phyloP scores from a whole-genome alignment of 1,140 invertebrate species.

The Lepidotrigona ventralis region DNA sequence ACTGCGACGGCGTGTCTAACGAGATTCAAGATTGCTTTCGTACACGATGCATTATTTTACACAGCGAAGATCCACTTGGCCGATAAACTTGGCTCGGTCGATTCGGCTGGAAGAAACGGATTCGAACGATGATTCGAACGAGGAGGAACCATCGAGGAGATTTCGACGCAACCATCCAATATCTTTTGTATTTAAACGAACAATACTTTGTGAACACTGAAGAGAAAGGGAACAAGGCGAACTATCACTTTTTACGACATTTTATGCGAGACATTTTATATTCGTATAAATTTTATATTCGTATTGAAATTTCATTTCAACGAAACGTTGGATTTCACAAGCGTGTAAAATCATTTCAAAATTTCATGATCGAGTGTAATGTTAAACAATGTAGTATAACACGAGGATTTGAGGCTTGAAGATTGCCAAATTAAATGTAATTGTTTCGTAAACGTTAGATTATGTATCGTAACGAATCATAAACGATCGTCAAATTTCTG shows the following conservation, averaged over 20 bases:
- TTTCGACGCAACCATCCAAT: neutral
- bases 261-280: neutral
- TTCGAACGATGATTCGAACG: neutral
- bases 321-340: no score
- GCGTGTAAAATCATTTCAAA: no score
- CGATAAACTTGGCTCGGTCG: neutral
- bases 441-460: no score
- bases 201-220: neutral
- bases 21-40: slow-evolving; percentile 33
- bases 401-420: no score
- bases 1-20: slow-evolving; percentile 37
- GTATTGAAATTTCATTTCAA: no score
- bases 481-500: no score
- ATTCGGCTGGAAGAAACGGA: neutral
- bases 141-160: neutral
- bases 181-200: neutral
- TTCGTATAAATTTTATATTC: neutral
- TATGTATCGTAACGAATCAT: no score
- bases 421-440: no score
- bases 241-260: neutral
- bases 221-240: neutral
- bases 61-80: neutral
- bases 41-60: neutral
- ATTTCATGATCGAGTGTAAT: no score
- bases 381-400: no score